phyloP scores from a whole-genome alignment of 2,888 invertebrate genomes.

The Metopia argyrocephala region DNA sequence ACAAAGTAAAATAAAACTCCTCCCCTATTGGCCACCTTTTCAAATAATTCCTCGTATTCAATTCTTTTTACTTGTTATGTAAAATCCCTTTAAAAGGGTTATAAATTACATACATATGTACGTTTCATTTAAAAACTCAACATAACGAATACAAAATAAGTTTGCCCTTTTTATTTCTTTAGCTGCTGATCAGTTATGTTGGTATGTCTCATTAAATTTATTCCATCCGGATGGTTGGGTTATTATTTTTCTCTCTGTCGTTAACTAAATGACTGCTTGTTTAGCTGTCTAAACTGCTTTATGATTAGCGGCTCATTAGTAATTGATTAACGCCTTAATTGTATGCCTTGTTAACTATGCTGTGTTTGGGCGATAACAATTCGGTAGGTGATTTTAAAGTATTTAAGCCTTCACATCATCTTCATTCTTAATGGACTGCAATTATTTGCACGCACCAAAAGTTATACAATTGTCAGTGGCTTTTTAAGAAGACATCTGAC shows the following conservation, averaged over 20 bases:
- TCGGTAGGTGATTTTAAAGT: slow-evolving; percentile 33
- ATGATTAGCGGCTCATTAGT: slow-evolving; percentile 69
- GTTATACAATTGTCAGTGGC: not conserved
- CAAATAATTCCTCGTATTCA: slow-evolving; percentile 19
- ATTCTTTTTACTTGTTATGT: not conserved
- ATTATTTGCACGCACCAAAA: slow-evolving; percentile 66
- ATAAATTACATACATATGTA: not conserved
- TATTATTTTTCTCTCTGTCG: not conserved
- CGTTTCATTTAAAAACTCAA: not conserved
- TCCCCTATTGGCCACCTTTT: slow-evolving; percentile 38
- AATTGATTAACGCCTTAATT: slow-evolving; percentile 66
- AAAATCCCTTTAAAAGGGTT: not conserved
- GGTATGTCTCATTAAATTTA: slow-evolving; percentile 5
- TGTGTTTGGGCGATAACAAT: slow-evolving; percentile 28
- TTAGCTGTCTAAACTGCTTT: slow-evolving; percentile 57
- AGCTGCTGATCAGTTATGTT: not conserved
- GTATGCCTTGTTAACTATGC: slow-evolving; percentile 15
- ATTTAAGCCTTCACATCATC: slow-evolving; percentile 41
- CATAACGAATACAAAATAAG: not conserved
- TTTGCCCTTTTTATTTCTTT: not conserved
- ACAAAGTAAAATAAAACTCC: too few species aligned
- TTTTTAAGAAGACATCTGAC: slow-evolving; percentile 3
- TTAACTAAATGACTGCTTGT: not conserved
- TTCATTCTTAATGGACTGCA: slow-evolving; percentile 30
- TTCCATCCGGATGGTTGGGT: not conserved